Percentiles rank a stretch among this genome's conserved stretches.
Conservation (phyloP, 2,797 vertebrate genomes). For the Pogonophryne albipinna region DNA sequence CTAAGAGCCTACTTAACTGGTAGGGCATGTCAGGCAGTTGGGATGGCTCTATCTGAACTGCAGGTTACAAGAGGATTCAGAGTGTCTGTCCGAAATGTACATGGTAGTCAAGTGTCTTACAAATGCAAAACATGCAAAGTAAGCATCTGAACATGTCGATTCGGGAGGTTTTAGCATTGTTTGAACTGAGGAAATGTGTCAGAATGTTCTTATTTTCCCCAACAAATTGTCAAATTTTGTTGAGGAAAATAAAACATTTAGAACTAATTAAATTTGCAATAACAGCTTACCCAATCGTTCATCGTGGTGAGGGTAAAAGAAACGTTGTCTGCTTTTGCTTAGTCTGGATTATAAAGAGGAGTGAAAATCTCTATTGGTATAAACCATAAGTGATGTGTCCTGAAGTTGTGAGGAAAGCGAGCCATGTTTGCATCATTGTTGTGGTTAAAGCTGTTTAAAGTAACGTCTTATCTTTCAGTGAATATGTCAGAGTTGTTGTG, state of each 20-base stretch:
- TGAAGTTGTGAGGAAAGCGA: slow-evolving; percentile 65
- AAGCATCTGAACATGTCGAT: background rate
- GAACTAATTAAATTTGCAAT: slow-evolving; percentile 45
- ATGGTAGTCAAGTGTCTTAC: slow-evolving; percentile 19
- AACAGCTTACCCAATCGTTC: slow-evolving; percentile 45
- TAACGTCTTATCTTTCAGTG: slow-evolving; percentile 72
- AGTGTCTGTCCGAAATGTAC: slow-evolving; percentile 33
- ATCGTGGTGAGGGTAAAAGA: slow-evolving; percentile 52
- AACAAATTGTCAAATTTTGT: slow-evolving; percentile 24
- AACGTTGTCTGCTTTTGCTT: slow-evolving; percentile 67
- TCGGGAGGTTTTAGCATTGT: background rate
- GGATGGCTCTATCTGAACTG: slow-evolving; percentile 55
- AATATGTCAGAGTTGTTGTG: slow-evolving; percentile 72
- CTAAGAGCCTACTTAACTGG: slow-evolving; percentile 71
- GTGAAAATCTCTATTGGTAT: slow-evolving; percentile 65
- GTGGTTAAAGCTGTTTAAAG: slow-evolving; percentile 72
- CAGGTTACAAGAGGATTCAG: slow-evolving; percentile 44
- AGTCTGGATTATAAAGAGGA: slow-evolving; percentile 66
- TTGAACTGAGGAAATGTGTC: background rate
- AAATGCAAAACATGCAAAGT: slow-evolving; percentile 4
- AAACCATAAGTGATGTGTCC: slow-evolving; percentile 65
- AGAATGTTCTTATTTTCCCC: slow-evolving; percentile 18
- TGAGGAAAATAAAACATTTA: slow-evolving; percentile 33
- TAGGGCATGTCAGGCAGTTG: slow-evolving; percentile 61
- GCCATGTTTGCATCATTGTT: slow-evolving; percentile 75